A percentile compares a stretch with the other conserved stretches of the same genome.
phyloP scores from a whole-genome alignment of 2,797 vertebrate species.

The Gorsachius magnificus region DNA sequence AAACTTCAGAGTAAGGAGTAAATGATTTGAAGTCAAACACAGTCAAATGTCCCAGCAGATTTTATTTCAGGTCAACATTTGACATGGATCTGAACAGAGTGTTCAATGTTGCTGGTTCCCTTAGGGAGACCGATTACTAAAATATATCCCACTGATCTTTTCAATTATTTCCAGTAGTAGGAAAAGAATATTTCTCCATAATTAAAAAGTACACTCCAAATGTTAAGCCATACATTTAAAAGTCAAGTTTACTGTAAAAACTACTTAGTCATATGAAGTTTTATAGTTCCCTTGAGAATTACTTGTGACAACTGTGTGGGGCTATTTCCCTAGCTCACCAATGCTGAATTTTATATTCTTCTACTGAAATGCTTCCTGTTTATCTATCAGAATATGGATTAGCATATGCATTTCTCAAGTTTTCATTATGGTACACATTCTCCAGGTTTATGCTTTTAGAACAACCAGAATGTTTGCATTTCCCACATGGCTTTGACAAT shows the following conservation, averaged over 20 bases:
- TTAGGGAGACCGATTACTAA: neutral
- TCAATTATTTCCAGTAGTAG: neutral
- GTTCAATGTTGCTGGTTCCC: neutral
- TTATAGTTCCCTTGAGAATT: neutral
- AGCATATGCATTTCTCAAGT: neutral
- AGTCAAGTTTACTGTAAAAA: neutral
- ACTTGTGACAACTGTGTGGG: neutral
- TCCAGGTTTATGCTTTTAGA: neutral
- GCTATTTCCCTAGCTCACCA: neutral
- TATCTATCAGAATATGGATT: neutral
- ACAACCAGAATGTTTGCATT: neutral
- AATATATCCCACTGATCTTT: neutral
- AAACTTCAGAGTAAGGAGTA: neutral
- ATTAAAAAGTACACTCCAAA: neutral
- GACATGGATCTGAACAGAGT: neutral
- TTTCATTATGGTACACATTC: neutral
- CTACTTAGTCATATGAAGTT: neutral
- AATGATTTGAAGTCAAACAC: neutral
- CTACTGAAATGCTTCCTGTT: neutral
- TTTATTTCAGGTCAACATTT: neutral
- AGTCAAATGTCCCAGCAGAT: neutral
- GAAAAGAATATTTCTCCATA: neutral
- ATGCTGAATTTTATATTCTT: neutral
- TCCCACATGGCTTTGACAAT: neutral
- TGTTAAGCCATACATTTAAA: neutral